A percentile compares a stretch with the other conserved stretches of the same genome.
These are phyloP conservation scores for Eupithecia abbreviata DNA, from an alignment of 2,888 invertebrate genomes.

Conservation along the genomic window DNA sequence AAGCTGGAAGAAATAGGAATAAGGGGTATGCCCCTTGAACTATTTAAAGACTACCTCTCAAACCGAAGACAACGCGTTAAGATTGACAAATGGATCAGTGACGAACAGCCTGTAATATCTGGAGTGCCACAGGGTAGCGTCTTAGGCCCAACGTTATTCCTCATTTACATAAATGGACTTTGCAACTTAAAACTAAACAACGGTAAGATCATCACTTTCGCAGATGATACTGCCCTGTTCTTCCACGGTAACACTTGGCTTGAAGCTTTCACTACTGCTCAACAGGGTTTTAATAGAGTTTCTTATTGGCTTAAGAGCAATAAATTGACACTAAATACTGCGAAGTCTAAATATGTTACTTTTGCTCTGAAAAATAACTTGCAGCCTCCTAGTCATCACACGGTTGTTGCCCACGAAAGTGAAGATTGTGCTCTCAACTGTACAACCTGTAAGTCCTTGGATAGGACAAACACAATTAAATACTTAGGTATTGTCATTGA, in stretches of 20 bases:
- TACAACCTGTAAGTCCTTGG: not conserved
- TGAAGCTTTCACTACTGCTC: slow-evolving; percentile 1
- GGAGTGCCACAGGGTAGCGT: not conserved
- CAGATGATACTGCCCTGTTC: not conserved
- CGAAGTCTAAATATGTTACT: not conserved
- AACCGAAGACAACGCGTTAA: too few relatives aligned
- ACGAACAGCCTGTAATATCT: not conserved
- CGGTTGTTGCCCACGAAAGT: not conserved
- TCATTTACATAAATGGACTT: not conserved
- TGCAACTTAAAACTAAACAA: not conserved
- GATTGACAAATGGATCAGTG: too few relatives aligned
- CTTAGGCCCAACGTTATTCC: not conserved
- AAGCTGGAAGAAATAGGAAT: not conserved
- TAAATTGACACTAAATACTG: not conserved
- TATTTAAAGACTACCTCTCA: not conserved
- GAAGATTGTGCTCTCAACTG: not conserved
- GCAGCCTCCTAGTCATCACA: not conserved
- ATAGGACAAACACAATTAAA: not conserved
- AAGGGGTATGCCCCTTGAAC: too few relatives aligned
- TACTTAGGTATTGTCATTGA: slow-evolving; percentile 4
- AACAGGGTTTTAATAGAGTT: not conserved
- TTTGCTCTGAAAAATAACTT: not conserved
- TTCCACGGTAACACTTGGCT: not conserved
- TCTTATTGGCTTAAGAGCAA: not conserved
- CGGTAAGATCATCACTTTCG: not conserved